Evolutionary conservation across 2,888 invertebrate species (phyloP).

Genomic region (Lottia scabra): DNA sequence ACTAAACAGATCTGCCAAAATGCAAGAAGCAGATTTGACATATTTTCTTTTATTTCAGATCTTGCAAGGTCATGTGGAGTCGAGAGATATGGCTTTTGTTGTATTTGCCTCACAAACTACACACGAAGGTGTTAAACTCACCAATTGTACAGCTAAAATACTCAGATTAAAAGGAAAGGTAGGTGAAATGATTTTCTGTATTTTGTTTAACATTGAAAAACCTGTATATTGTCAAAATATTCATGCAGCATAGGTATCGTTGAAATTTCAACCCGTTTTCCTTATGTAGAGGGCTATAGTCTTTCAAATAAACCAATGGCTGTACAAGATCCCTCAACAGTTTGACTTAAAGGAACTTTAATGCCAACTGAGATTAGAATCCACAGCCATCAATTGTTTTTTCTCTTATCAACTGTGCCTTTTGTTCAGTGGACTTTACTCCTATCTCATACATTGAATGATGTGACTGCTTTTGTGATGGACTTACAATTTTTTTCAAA

Average conservation of each 20-base stretch:
- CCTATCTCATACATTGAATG: not conserved
- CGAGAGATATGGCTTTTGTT: conserved; percentile 56
- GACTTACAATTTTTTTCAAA: no score
- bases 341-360: no score
- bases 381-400: no score
- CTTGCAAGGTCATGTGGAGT: conserved; percentile 51
- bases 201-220: not conserved
- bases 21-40: no score
- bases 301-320: no score
- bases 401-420: not conserved
- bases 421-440: not conserved
- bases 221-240: no score
- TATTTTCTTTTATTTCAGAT: conserved; percentile 40
- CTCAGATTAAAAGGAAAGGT: conserved; percentile 56
- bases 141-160: conserved; percentile 52
- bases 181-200: conserved; percentile 29
- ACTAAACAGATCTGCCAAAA: no score
- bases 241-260: no score
- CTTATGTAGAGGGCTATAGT: no score
- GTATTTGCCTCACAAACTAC: conserved; percentile 61
- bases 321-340: no score
- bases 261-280: no score
- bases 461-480: not conserved
- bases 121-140: conserved; percentile 54
- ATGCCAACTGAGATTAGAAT: no score